Evolutionary conservation across 2,113 vertebrate species (phyloP).

Genomic region (Phrynocephalus versicolor): DNA sequence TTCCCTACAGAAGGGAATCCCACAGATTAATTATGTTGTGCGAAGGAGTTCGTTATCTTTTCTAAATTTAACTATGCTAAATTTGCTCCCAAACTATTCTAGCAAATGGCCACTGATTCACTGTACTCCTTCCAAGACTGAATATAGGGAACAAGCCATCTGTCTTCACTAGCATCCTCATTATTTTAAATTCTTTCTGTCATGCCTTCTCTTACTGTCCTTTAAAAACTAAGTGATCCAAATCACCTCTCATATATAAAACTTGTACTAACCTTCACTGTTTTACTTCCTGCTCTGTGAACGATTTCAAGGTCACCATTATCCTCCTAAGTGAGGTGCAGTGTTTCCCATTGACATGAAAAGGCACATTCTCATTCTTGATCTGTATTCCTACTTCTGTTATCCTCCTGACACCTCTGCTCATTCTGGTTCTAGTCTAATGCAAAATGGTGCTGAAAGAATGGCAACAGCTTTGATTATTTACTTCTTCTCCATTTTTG

Average conservation of each 20-base stretch:
- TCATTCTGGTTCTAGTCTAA: background rate
- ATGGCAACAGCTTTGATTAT: background rate
- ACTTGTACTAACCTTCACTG: background rate
- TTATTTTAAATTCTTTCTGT: constrained; percentile 26
- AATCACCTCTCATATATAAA: constrained; percentile 38
- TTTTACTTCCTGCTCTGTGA: background rate
- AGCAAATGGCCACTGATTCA: constrained; percentile 48
- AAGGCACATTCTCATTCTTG: background rate
- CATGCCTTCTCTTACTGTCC: constrained; percentile 10
- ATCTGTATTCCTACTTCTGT: background rate
- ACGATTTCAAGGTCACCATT: constrained; percentile 10
- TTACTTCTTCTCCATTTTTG: background rate
- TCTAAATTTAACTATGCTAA: constrained; percentile 43
- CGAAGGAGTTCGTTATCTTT: constrained; percentile 48
- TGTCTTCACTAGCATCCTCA: constrained; percentile 43
- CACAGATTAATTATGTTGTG: constrained; percentile 52
- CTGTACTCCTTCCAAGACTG: constrained; percentile 52
- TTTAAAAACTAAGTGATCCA: constrained; percentile 23
- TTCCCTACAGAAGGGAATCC: constrained; percentile 53
- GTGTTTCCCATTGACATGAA: background rate
- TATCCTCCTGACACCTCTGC: background rate
- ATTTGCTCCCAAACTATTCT: constrained; percentile 62
- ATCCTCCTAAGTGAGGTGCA: background rate
- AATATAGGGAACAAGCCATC: constrained; percentile 49
- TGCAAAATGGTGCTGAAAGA: background rate